Percentiles rank a stretch among this genome's conserved stretches.
Conservation (phyloP, 2,113 vertebrate genomes). For the Coryphaenoides rupestris region DNA sequence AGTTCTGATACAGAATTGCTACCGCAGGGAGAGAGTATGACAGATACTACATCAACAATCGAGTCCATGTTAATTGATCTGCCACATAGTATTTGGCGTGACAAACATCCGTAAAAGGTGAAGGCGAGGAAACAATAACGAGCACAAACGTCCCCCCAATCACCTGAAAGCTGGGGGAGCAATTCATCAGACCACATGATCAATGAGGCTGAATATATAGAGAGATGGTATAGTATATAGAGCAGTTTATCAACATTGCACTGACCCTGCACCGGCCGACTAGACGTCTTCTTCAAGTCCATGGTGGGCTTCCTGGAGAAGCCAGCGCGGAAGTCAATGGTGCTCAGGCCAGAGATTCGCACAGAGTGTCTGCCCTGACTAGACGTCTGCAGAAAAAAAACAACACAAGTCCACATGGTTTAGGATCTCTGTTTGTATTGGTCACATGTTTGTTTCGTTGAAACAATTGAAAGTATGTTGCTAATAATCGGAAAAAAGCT, state of each 20-base stretch:
- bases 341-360: conserved; percentile 93
- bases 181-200: neutral
- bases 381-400: conserved; percentile 73
- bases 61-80: neutral
- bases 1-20: neutral
- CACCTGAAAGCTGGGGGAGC: too few species aligned
- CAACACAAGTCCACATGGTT: neutral
- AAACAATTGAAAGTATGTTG: neutral
- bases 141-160: neutral
- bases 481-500: too few species aligned
- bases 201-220: too few species aligned
- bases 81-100: neutral
- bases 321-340: conserved; percentile 92
- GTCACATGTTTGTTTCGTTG: neutral
- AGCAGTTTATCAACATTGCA: too few species aligned
- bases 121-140: neutral
- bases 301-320: conserved; percentile 88
- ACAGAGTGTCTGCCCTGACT: conserved; percentile 93
- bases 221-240: too few species aligned
- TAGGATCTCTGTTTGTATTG: neutral
- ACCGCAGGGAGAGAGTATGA: neutral
- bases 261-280: conserved; percentile 91
- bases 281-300: conserved; percentile 88
- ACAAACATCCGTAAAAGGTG: neutral
- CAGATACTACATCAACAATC: neutral